Base-by-base conservation (phyloP, 2,797 vertebrate genomes). In the Enteromius unitaeniatus region DNA sequence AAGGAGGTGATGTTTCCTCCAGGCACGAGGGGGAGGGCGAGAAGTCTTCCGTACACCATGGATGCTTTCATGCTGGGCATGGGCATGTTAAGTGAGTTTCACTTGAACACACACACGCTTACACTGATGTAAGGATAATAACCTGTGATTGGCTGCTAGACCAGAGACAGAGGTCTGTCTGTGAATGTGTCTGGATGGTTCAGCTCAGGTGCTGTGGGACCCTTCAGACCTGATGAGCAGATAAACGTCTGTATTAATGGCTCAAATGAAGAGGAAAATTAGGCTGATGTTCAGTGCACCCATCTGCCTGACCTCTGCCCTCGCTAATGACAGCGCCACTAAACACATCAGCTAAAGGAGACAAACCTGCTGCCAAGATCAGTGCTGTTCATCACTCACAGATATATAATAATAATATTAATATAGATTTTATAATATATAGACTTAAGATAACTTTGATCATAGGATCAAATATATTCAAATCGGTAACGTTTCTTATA, bases 251-350 rank as follows among this genome's bases (percentile, higher is more conserved):
- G 94, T 96, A 96, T 96, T 96, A 96, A 95, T 94, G 95, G 95
- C 92, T 95, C 94, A 97, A 98, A 98, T 98, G 97, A 98, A 97
- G 96, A 97, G 97, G 97, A 98, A 98, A 97, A 99, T 98, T 97
- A 96, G 96, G 97, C 96, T 97, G 97, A 98, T 98, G 97, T 97
- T 96, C 96, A 96, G 97, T 97, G 97, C 97, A 96, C 96, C 95
- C 94, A 93, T 96, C 95, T 93, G 92, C 92, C 95, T 95, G 95
- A 94, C 96, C 96, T 95, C 90, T 94, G 94, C 95, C 94, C 94
- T 86, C 89, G 90, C 92, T 93, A 90, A 95, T 73, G 87, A 95
- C 93, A 81, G 51, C 45, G 8, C 34, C 40, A 49, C 70, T 28
- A 73, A 85, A 78, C 76, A n/a, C 34, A 58, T 70, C 67, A 80